Evolutionary conservation across 2,797 vertebrate genomes (phyloP).

Genomic region (Loriculus beryllinus): DNA sequence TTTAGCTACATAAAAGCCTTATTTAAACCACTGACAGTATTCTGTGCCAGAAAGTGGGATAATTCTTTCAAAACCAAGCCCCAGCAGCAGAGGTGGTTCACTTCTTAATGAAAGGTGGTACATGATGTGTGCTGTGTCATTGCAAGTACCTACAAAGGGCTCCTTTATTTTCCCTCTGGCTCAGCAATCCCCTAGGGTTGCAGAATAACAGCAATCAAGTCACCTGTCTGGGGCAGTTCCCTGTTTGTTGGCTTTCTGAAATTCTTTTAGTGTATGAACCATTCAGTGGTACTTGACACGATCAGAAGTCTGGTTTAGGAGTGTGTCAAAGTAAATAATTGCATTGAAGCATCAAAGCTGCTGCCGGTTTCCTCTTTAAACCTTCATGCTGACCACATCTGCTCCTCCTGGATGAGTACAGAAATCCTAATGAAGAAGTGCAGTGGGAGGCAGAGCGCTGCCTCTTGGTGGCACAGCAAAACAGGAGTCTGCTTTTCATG

Average conservation of each 20-base stretch:
- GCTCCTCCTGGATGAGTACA: background rate
- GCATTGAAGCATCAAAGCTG: background rate
- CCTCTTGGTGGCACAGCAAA: background rate
- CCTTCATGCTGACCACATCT: background rate
- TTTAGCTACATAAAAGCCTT: background rate
- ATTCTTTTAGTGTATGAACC: background rate
- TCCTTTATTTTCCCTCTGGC: constrained; percentile 26
- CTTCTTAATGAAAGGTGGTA: background rate
- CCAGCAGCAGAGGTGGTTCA: background rate
- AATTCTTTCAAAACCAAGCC: constrained; percentile 27
- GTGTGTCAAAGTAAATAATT: background rate
- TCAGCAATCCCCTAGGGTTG: constrained; percentile 19
- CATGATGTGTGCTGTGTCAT: constrained; percentile 15
- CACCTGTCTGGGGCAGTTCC: background rate
- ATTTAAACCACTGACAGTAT: background rate
- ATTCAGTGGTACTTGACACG: background rate
- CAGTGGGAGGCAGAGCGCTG: background rate
- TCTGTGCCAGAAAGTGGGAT: background rate
- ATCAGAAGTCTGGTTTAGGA: background rate
- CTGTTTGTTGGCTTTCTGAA: background rate
- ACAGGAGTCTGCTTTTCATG: background rate
- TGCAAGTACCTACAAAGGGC: background rate
- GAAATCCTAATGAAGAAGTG: background rate
- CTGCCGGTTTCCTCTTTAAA: background rate
- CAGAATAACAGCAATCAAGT: constrained; percentile 10